Base-by-base conservation (phyloP, 2,113 vertebrate genomes). In the Tychaedon coryphoeus region DNA sequence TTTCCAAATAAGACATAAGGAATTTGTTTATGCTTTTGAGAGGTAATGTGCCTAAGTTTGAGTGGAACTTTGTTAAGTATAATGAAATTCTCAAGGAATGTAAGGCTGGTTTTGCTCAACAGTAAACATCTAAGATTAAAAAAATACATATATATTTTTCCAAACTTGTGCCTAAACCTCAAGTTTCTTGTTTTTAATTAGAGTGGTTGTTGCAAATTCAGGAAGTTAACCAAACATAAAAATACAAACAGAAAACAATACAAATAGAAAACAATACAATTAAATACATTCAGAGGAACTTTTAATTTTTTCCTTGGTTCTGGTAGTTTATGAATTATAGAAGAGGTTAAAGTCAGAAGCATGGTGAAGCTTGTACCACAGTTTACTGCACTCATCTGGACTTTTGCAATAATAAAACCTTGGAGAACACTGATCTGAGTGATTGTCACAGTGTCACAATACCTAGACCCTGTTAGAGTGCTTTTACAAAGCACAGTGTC, bases 11-110 rank as follows among this genome's bases (percentile, higher is more conserved):
- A 80, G 25, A 80, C 42, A 34, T 57, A 69, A 82, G n/a, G 50
- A 85, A 86, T 82, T 92, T 88, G 11, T 88, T 92, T 96, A 38
- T 91, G 54, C 54, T 73, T 75, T 93, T 65, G 34, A 47, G 72
- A 90, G 16, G 58, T 66, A 53, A 36, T 38, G 11, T 75, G 43
- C 73, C 53, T 62, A 79, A 31, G 38, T 90, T 94, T 82, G 66
- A 90, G 50, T 73, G 57, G n/a, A 90, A 78, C 65, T 60, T 43
- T 54, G 24, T 48, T 72, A 69, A 79, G 12, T 42, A 38, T 90
- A 94, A 73, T 73, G 60, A 88, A 88, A 72, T 51, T 95, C 50
- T 88, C 13, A 80, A 71, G 85, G 90, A 95, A 79, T 70, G 50
- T 54, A 78, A 82, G 28, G 23, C 57, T 86, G 67, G 11, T 69